Evolutionary conservation across 2,113 vertebrate species (phyloP).

Genomic region (Nanger granti): DNA sequence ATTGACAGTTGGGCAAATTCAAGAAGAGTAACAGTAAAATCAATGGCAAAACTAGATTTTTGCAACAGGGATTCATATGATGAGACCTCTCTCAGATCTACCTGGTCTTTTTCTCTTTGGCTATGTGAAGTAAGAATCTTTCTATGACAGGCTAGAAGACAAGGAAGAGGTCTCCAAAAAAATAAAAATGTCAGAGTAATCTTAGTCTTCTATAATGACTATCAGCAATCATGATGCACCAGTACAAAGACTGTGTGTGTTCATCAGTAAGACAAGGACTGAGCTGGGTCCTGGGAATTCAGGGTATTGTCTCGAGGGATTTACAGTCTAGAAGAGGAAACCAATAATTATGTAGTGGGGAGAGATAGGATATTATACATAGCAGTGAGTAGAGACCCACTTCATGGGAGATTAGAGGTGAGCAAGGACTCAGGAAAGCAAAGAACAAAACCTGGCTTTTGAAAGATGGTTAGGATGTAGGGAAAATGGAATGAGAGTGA

Average conservation of each 20-base stretch:
- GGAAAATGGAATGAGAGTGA: background rate
- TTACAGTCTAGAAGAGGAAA: background rate
- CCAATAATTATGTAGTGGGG: background rate
- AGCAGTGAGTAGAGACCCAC: background rate
- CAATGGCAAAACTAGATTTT: background rate
- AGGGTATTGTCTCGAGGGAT: background rate
- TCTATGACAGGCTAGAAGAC: background rate
- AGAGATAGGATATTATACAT: background rate
- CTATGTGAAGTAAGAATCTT: background rate
- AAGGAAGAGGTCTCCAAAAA: background rate
- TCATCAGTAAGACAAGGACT: background rate
- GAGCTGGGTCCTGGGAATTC: background rate
- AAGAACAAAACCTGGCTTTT: background rate
- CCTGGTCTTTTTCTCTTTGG: background rate
- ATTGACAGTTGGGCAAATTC: background rate
- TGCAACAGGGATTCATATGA: background rate
- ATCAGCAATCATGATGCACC: background rate
- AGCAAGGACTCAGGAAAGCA: background rate
- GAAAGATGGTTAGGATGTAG: background rate
- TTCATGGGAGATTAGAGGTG: background rate
- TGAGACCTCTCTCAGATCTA: background rate
- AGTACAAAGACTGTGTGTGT: background rate
- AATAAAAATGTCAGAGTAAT: background rate
- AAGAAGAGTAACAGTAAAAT: background rate
- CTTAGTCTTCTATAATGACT: background rate